Percentiles rank a stretch among this genome's conserved stretches.
phyloP scores from a whole-genome alignment of 2,113 vertebrate genomes.

The Merops nubicus region DNA sequence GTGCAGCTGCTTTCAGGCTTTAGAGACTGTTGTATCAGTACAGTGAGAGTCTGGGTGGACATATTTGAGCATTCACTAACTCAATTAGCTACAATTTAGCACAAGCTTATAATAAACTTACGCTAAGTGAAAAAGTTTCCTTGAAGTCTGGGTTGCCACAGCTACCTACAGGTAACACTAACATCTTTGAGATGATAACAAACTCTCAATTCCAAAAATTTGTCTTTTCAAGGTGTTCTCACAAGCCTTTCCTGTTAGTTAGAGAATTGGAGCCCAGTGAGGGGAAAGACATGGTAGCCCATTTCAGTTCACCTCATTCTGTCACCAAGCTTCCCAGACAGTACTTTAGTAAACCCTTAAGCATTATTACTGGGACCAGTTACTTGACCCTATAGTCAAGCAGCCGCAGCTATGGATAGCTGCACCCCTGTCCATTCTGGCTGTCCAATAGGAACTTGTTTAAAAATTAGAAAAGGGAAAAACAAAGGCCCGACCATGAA shows the following conservation, averaged over 20 bases:
- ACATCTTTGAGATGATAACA: background rate
- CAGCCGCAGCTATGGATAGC: background rate
- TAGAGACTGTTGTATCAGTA: accelerated
- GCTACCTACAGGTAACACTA: background rate
- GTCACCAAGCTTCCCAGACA: background rate
- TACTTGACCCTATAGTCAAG: no score
- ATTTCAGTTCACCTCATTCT: background rate
- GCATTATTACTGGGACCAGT: background rate
- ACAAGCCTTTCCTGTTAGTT: background rate
- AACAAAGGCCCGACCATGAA: background rate
- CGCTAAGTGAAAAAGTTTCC: background rate
- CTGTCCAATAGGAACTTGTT: background rate
- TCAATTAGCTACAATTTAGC: background rate
- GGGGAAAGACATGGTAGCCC: background rate
- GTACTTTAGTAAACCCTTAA: background rate
- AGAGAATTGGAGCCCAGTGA: background rate
- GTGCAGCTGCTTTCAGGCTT: background rate
- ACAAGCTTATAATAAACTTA: background rate
- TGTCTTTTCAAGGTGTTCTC: background rate
- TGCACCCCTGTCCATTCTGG: background rate
- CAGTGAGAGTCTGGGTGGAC: background rate
- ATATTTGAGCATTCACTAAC: background rate
- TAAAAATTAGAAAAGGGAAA: background rate
- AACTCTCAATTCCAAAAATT: background rate
- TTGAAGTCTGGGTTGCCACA: background rate